Conservation (phyloP, 2,888 invertebrate genomes). For the Drosophila maculinotata region DNA sequence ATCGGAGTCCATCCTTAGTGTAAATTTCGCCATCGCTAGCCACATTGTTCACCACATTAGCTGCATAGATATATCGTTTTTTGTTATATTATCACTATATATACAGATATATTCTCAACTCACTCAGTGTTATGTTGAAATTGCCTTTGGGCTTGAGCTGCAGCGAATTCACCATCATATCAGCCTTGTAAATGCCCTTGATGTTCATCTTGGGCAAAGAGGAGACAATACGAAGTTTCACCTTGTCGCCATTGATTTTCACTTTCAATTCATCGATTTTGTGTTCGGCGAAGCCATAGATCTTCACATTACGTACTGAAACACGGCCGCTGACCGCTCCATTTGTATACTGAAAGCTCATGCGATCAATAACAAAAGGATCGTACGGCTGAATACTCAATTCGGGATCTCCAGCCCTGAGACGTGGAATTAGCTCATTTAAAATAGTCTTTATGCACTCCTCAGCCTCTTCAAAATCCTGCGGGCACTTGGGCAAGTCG, state of each 20-base stretch:
- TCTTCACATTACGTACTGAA: conserved; percentile 86
- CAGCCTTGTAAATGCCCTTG: conserved; percentile 88
- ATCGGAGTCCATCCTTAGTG: conserved; percentile 86
- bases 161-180: conserved; percentile 87
- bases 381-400: conserved; percentile 82
- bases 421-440: conserved; percentile 85
- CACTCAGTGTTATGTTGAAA: conserved; percentile 88
- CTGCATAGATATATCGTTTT: conserved; percentile 24
- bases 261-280: conserved; percentile 86
- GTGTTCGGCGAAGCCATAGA: conserved; percentile 86
- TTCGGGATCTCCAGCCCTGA: conserved; percentile 79
- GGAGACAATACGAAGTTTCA: conserved; percentile 84
- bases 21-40: conserved; percentile 86
- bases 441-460: conserved; percentile 87
- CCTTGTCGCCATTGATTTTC: conserved; percentile 84
- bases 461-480: conserved; percentile 86
- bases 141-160: conserved; percentile 87
- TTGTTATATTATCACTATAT: background rate
- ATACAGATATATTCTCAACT: conserved; percentile 68
- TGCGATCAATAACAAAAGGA: conserved; percentile 78
- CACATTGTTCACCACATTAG: conserved; percentile 56
- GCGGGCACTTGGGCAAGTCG: conserved; percentile 86
- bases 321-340: conserved; percentile 73
- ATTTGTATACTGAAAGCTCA: conserved; percentile 76
- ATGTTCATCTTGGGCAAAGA: conserved; percentile 86